Conservation (phyloP, 2,888 invertebrate genomes). For the Sesamia inferens region DNA sequence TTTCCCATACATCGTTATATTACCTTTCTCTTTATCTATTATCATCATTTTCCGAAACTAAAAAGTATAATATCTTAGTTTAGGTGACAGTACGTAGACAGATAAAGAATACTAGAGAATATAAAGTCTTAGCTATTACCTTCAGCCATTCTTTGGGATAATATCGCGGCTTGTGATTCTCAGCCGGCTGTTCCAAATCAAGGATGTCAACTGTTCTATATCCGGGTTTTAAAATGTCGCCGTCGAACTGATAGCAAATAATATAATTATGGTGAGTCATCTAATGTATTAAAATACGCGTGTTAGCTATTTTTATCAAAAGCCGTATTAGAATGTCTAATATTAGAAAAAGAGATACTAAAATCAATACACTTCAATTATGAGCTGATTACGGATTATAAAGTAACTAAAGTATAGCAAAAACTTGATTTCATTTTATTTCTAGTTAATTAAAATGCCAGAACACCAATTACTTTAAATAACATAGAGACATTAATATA, state of each 20-base stretch:
- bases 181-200: constrained; percentile 83
- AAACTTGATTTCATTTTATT: neutral
- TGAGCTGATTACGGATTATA: neutral
- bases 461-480: too few relatives aligned
- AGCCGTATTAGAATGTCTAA: too few relatives aligned
- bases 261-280: constrained; percentile 21
- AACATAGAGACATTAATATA: too few relatives aligned
- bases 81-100: neutral
- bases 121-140: constrained; percentile 65
- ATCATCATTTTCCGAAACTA: constrained; percentile 81
- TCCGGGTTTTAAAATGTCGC: constrained; percentile 84
- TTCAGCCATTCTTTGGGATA: constrained; percentile 83
- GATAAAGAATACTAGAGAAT: constrained; percentile 10
- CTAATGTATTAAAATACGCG: constrained; percentile 31
- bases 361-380: neutral
- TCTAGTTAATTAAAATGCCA: too few relatives aligned
- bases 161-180: constrained; percentile 75
- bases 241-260: constrained; percentile 78
- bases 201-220: constrained; percentile 86
- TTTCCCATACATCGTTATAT: constrained; percentile 76
- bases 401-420: neutral
- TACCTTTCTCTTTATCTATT: constrained; percentile 75
- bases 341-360: neutral
- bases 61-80: constrained; percentile 34
- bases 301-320: neutral